These are phyloP conservation scores for Oxytorus armatus DNA, from an alignment of 2,888 invertebrate genomes.

Conservation along the genomic window DNA sequence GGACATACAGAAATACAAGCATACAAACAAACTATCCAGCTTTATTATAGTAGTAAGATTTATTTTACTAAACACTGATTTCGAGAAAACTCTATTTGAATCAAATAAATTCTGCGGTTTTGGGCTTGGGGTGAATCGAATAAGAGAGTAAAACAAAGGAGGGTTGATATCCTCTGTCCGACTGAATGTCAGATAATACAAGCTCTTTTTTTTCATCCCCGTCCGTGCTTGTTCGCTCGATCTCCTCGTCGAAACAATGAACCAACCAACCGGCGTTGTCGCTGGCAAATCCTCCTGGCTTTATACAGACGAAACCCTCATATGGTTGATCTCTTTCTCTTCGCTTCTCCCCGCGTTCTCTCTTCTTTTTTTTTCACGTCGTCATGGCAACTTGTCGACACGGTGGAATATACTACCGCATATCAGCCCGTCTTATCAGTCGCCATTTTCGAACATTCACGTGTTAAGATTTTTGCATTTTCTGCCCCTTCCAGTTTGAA, in stretches of 20 bases:
- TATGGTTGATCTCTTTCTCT: conserved; percentile 20
- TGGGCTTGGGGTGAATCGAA: no score
- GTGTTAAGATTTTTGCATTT: background rate
- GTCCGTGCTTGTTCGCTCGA: conserved; percentile 44
- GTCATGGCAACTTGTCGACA: conserved; percentile 77
- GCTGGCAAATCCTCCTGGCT: conserved; percentile 82
- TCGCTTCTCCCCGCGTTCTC: conserved; percentile 20
- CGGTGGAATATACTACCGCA: conserved; percentile 19
- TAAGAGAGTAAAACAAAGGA: no score
- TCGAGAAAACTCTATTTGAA: no score
- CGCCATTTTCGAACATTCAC: conserved; percentile 3
- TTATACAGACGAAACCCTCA: conserved; percentile 66
- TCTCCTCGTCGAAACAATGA: conserved; percentile 82
- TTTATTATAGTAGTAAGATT: no score
- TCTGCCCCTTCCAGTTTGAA: background rate
- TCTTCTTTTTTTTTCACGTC: conserved; percentile 68
- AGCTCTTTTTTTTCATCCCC: conserved; percentile 22
- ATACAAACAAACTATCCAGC: no score
- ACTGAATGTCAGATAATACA: conserved; percentile 42
- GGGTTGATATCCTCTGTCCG: no score
- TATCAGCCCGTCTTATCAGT: background rate
- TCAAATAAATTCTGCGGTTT: no score
- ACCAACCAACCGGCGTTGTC: conserved; percentile 82
- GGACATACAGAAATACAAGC: no score
- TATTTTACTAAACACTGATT: no score